Percentiles rank a stretch among this genome's conserved stretches.
Conservation (phyloP, 2,113 vertebrate species). For the Origma solitaria region DNA sequence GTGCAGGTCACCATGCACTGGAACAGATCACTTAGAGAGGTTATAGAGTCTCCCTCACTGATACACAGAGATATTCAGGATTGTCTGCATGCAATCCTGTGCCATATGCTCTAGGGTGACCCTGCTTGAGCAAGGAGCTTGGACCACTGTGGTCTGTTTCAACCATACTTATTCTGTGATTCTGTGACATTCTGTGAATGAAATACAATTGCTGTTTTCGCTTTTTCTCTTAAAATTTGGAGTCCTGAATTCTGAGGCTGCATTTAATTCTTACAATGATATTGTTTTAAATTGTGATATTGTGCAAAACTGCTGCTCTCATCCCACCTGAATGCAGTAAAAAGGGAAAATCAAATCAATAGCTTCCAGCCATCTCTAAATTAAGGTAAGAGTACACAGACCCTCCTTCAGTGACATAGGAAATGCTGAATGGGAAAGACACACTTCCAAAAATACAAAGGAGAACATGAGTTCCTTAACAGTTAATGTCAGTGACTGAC, state of each 20-base stretch:
- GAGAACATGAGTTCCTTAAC: neutral
- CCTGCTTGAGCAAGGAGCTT: neutral
- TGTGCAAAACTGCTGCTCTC: neutral
- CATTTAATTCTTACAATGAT: neutral
- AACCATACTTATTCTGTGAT: neutral
- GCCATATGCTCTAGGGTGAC: neutral
- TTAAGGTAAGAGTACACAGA: neutral
- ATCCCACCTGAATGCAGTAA: neutral
- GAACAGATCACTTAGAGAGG: neutral
- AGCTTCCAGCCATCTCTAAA: neutral
- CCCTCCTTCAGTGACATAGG: neutral
- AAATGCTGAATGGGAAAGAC: neutral
- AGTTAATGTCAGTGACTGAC: neutral
- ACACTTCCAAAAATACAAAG: neutral
- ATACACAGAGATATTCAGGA: neutral
- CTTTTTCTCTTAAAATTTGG: neutral
- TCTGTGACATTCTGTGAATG: neutral
- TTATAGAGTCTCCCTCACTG: neutral
- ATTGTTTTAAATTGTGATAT: neutral
- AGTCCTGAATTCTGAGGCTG: neutral
- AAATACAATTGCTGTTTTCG: neutral
- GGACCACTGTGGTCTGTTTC: neutral
- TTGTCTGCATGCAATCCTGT: neutral
- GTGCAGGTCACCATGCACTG: rapidly evolving
- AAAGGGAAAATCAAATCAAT: neutral